phyloP scores from a whole-genome alignment of 1,140 invertebrate species.

The Lysiphlebus fabarum region DNA sequence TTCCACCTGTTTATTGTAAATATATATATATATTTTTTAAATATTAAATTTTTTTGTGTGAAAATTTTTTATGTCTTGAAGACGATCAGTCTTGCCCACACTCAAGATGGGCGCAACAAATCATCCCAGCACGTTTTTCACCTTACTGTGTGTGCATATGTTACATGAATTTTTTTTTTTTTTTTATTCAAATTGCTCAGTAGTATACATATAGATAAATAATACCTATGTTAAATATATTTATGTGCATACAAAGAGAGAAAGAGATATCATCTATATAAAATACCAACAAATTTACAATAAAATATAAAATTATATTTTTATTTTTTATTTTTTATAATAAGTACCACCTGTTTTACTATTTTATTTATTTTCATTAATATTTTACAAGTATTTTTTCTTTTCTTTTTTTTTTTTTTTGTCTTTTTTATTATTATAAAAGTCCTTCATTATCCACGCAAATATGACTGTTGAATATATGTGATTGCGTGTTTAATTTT shows the following conservation, averaged over 20 bases:
- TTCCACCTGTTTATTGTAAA: no score
- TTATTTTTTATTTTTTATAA: no score
- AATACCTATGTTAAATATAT: no score
- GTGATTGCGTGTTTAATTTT: constrained; percentile 14
- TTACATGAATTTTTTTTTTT: not conserved
- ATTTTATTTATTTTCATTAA: not conserved
- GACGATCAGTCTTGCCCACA: constrained; percentile 26
- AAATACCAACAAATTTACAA: no score
- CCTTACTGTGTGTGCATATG: constrained; percentile 1
- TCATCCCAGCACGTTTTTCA: constrained; percentile 23
- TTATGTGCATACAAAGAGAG: no score
- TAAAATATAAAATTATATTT: no score
- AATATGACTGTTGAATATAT: constrained; percentile 19
- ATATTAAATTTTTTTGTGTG: no score
- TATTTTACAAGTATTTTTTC: constrained; percentile 2
- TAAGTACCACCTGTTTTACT: no score
- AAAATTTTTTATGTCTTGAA: not conserved
- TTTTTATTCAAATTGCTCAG: not conserved
- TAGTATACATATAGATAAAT: no score
- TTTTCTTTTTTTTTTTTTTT: constrained; percentile 2
- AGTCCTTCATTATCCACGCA: constrained; percentile 25
- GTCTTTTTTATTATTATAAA: constrained; percentile 21
- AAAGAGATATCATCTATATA: no score
- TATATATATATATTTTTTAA: no score
- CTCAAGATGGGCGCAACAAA: constrained; percentile 22